phyloP scores from a whole-genome alignment of 1,140 invertebrate genomes.

The roundworm (Caenorhabditis elegans) region DNA sequence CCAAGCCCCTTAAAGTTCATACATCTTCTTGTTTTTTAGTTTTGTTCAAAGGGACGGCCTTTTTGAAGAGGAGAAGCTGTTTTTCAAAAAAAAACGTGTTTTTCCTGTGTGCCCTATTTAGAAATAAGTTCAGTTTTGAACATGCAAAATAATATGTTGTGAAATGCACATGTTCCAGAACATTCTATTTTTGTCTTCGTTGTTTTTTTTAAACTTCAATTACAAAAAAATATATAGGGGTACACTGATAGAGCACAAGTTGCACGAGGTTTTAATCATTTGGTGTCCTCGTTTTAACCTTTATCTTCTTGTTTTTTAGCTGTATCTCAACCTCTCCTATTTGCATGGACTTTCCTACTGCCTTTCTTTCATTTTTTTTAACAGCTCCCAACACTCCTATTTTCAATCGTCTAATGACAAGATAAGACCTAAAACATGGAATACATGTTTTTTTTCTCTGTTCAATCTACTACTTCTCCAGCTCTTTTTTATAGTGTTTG shows the following conservation, averaged over 20 bases:
- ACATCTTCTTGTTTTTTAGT: constrained; percentile 22
- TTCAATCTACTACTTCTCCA: too few relatives aligned
- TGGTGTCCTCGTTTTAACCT: not conserved
- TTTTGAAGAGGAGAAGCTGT: constrained; percentile 1
- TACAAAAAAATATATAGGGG: not conserved
- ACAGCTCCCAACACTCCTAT: not conserved
- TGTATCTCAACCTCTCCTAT: not conserved
- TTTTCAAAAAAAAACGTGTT: too few relatives aligned
- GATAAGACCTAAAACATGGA: not conserved
- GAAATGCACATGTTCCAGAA: not conserved
- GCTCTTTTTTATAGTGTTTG: not conserved
- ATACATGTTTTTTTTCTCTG: not conserved
- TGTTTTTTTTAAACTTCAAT: too few relatives aligned
- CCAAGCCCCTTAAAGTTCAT: not conserved
- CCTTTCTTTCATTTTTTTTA: not conserved
- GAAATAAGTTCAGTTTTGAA: not conserved
- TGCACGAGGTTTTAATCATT: constrained; percentile 16
- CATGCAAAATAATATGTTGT: constrained; percentile 14
- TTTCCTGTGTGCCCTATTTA: too few relatives aligned
- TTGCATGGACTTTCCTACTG: constrained; percentile 1
- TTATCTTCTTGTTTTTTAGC: not conserved
- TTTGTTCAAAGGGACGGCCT: not conserved
- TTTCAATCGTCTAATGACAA: not conserved
- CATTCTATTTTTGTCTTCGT: too few relatives aligned
- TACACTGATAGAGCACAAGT: not conserved